Percentiles rank a stretch among this genome's conserved stretches.
Evolutionary conservation across 2,113 vertebrate species (phyloP).

Genomic region (Sturnus vulgaris): DNA sequence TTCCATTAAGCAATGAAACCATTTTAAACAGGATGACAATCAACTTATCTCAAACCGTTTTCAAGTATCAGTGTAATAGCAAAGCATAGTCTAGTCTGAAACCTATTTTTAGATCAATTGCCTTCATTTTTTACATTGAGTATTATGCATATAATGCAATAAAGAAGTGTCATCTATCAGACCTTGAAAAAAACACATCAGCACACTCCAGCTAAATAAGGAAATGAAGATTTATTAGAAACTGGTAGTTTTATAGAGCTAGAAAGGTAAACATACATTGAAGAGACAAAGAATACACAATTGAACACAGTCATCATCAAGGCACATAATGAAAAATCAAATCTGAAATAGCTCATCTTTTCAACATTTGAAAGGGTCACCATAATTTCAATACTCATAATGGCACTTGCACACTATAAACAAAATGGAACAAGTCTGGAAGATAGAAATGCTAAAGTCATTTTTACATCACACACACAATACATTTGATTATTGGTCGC

Average conservation of each 20-base stretch:
- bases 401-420: constrained; percentile 32
- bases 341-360: not conserved
- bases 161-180: not conserved
- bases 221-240: constrained; percentile 62
- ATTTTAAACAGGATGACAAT: not conserved
- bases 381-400: not conserved
- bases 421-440: not conserved
- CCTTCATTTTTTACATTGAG: not conserved
- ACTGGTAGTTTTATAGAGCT: not conserved
- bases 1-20: not conserved
- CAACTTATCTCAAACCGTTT: not conserved
- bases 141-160: not conserved
- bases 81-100: not conserved
- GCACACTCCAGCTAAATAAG: not conserved
- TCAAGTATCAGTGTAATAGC: not conserved
- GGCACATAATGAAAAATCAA: constrained; percentile 33
- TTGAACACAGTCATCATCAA: not conserved
- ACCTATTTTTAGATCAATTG: not conserved
- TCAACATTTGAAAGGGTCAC: not conserved
- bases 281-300: constrained; percentile 19
- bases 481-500: not conserved
- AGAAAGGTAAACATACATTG: constrained; percentile 36
- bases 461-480: not conserved
- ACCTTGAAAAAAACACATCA: not conserved
- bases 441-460: not conserved